Base-by-base conservation (phyloP, 2,888 invertebrate species). In the Leistus spinibarbis region DNA sequence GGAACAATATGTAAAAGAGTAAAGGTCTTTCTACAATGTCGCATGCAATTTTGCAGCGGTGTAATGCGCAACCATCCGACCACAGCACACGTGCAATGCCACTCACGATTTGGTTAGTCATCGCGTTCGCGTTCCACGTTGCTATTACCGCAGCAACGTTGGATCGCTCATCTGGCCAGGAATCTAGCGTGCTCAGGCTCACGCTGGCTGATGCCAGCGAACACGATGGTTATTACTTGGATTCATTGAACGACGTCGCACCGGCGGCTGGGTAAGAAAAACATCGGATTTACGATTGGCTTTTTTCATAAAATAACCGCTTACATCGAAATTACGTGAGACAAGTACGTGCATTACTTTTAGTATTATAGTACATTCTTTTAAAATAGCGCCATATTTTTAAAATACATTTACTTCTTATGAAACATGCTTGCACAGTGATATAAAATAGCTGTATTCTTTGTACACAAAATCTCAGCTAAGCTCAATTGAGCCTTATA, bases 211-310 rank as follows among this genome's bases (percentile, higher is more conserved):
- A 73, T 22, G 63, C 76, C 64, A 67, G 76, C 24, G 53, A 73
- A 16, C 23, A 80, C 53, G 81, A 82, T 76, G 82, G 82, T 57
- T 82, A 81, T 76, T 81, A 80, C 76, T 77, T 81, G 57, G 82
- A 82, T 79, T 74, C 79, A 17, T 77, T 82, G 57, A 79, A 81
- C 77, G 81, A 81, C 67, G 79, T 77, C 66, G 79, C 80, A 24
- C 79, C 78, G 54, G 80, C 77, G 24, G 78, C 78, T 53, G 79
- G 80, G 82, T 82, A 77, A 78, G 79, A 57, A 19, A 19, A 22
- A 17, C 24, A 54, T 23, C 69, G 56, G 17, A 22, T 63, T 56
- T 53, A 67, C 22, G 23, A 10, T 69, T 16, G 54, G 22, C 16
- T 19, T 27, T 19, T 22, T 71, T 64, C 17, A 57, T 57, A 57